A percentile compares a stretch with the other conserved stretches of the same genome.
phyloP scores from a whole-genome alignment of 2,797 vertebrate genomes.

The Aphelocoma californica region DNA sequence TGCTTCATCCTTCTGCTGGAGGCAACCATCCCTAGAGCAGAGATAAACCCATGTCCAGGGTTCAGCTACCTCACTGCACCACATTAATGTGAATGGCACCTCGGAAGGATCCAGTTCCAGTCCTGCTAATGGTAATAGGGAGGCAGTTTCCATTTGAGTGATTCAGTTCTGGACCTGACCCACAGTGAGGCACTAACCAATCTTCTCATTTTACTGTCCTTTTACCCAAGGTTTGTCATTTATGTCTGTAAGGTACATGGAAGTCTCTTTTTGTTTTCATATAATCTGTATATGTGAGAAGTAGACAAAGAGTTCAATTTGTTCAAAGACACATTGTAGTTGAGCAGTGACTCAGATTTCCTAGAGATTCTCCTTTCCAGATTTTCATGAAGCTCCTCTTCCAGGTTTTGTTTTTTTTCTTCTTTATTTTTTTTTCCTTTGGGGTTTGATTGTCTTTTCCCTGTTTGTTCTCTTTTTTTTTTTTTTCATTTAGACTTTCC shows the following conservation, averaged over 20 bases:
- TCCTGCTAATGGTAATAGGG: background rate
- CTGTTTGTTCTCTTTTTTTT: background rate
- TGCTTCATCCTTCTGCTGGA: background rate
- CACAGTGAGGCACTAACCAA: background rate
- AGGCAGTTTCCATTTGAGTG: background rate
- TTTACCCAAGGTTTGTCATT: background rate
- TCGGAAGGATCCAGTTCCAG: background rate
- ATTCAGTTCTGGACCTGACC: background rate
- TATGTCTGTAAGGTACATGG: background rate
- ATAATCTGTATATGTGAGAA: background rate
- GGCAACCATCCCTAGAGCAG: background rate
- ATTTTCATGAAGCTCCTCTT: background rate
- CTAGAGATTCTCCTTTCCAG: background rate
- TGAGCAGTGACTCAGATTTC: background rate
- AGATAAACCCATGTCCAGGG: background rate
- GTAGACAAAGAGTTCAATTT: background rate
- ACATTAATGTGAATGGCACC: background rate
- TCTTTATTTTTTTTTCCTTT: background rate
- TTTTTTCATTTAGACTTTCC: background rate
- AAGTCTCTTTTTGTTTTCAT: background rate
- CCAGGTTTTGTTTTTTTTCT: rapidly evolving
- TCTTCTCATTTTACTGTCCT: background rate
- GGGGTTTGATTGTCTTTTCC: rapidly evolving
- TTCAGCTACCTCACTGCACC: background rate
- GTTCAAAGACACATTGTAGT: background rate